Evolutionary conservation across 1,140 invertebrate genomes (phyloP).

Genomic region (Laupala kohalensis): DNA sequence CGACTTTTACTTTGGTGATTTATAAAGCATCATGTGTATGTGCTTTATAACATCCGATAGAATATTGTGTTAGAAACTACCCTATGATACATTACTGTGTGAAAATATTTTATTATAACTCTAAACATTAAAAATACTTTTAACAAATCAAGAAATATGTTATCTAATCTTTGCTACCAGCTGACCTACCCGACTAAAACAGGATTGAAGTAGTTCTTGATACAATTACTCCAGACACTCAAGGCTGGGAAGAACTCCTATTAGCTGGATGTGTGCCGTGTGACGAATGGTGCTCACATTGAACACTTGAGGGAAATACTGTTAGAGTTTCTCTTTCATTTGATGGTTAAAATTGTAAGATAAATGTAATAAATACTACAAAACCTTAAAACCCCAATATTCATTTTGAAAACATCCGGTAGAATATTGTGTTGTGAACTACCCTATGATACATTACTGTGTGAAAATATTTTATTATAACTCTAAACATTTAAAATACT

Average conservation of each 20-base stretch:
- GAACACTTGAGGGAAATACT: neutral
- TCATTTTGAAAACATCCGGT: conserved; percentile 2
- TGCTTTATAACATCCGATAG: too few relatives aligned
- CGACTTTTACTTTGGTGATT: conserved; percentile 12
- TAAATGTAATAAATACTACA: conserved; percentile 2
- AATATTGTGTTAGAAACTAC: too few relatives aligned
- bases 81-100: too few relatives aligned
- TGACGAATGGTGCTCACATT: neutral
- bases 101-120: too few relatives aligned
- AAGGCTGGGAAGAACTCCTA: neutral
- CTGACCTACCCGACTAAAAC: conserved; percentile 1
- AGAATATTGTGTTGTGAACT: too few relatives aligned
- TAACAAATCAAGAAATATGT: too few relatives aligned
- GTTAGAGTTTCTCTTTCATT: conserved; percentile 1
- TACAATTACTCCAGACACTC: neutral
- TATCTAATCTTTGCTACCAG: conserved; percentile 10
- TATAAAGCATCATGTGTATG: conserved; percentile 13
- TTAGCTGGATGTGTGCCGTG: neutral
- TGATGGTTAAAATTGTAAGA: neutral
- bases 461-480: too few relatives aligned
- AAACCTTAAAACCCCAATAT: conserved; percentile 3
- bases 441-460: too few relatives aligned
- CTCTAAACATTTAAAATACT: too few relatives aligned
- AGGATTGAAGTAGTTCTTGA: neutral
- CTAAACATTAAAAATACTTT: too few relatives aligned